phyloP scores from a whole-genome alignment of 2,113 vertebrate genomes.

The Phylloscopus trochilus region DNA sequence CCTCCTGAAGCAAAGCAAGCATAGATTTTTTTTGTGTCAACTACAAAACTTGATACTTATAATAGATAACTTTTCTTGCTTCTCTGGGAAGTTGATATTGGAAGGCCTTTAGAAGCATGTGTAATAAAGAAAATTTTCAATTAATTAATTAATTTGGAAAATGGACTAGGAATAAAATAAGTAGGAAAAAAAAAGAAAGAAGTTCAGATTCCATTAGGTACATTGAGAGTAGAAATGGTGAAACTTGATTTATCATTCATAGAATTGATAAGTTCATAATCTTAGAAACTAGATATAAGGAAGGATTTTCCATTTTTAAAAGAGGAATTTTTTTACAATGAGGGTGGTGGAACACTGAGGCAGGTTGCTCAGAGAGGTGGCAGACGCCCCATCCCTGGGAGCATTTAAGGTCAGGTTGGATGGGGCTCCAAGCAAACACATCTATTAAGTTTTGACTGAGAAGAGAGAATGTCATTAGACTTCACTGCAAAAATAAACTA shows the following conservation, averaged over 20 bases:
- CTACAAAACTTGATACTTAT: not conserved
- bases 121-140: not conserved
- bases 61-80: not conserved
- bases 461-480: not conserved
- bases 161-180: not conserved
- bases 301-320: not conserved
- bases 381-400: not conserved
- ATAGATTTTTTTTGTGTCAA: not conserved
- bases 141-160: not conserved
- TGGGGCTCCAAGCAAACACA: not conserved
- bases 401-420: no score
- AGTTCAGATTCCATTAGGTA: not conserved
- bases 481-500: not conserved
- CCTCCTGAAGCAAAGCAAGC: not conserved
- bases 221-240: not conserved
- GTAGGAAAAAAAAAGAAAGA: not conserved
- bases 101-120: not conserved
- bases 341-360: not conserved
- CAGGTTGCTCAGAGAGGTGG: not conserved
- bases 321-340: not conserved
- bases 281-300: not conserved
- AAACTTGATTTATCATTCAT: not conserved
- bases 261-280: not conserved
- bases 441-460: not conserved
- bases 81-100: not conserved